Evolutionary conservation across 2,113 vertebrate species (phyloP).

Genomic region (Procapra przewalskii): DNA sequence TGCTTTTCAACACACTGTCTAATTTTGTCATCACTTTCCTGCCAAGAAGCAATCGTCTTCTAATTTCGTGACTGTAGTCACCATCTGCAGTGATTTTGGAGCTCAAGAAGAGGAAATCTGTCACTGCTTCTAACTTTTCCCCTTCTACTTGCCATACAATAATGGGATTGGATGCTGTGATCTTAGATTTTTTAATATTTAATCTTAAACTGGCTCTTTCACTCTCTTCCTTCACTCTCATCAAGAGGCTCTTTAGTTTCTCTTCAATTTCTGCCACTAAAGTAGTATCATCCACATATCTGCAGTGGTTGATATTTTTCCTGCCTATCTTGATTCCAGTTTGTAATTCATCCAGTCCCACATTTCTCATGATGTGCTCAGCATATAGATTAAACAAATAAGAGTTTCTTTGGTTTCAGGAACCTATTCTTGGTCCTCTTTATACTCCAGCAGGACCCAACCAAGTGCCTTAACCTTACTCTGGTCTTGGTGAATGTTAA

Average conservation of each 20-base stretch:
- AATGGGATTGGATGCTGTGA: neutral
- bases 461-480: neutral
- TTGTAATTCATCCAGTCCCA: neutral
- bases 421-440: neutral
- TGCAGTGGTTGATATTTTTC: neutral
- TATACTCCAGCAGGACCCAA: neutral
- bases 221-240: neutral
- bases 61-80: neutral
- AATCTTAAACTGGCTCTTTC: neutral
- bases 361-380: neutral
- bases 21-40: neutral
- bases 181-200: neutral
- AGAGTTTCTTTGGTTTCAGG: neutral
- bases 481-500: neutral
- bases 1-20: neutral
- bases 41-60: neutral
- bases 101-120: neutral
- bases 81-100: neutral
- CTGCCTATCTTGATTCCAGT: neutral
- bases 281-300: neutral
- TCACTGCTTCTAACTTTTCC: neutral
- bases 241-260: neutral
- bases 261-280: neutral
- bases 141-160: neutral
- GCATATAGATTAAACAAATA: neutral